Evolutionary conservation across 2,113 vertebrate species (phyloP).

Genomic region (Enhydra lutris): DNA sequence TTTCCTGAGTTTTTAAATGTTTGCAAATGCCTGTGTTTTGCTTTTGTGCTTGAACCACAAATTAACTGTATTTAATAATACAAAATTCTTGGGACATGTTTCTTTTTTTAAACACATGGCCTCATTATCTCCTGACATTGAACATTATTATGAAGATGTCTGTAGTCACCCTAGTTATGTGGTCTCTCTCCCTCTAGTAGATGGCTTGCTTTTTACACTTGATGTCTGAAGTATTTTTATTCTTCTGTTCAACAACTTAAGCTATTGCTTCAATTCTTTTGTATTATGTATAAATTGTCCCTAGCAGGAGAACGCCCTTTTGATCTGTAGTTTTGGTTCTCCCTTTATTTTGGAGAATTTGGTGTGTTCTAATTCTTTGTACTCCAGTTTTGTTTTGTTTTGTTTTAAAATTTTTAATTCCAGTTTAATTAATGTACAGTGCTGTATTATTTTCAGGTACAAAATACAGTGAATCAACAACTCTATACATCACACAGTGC

Average conservation of each 20-base stretch:
- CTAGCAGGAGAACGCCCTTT: neutral
- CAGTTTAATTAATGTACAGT: neutral
- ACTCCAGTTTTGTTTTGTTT: neutral
- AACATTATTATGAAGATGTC: neutral
- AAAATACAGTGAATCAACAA: neutral
- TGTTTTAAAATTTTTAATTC: neutral
- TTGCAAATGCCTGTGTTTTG: conserved; percentile 27
- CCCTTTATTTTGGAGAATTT: neutral
- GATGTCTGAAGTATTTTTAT: neutral
- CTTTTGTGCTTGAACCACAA: neutral
- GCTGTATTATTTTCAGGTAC: neutral
- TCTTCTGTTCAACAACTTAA: neutral
- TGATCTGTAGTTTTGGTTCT: neutral
- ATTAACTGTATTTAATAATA: neutral
- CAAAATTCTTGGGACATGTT: neutral
- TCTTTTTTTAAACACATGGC: neutral
- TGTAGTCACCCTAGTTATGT: neutral
- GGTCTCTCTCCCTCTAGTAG: neutral
- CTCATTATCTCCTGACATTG: neutral
- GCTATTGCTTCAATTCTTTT: neutral
- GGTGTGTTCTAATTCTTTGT: neutral
- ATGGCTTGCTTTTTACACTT: neutral
- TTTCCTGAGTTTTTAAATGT: conserved; percentile 28
- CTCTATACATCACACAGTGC: neutral
- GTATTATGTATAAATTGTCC: neutral